A percentile compares a stretch with the other conserved stretches of the same genome.
These are phyloP conservation scores for Cheirogaleus medius DNA, from an alignment of 2,113 vertebrate species.

Conservation along the genomic window DNA sequence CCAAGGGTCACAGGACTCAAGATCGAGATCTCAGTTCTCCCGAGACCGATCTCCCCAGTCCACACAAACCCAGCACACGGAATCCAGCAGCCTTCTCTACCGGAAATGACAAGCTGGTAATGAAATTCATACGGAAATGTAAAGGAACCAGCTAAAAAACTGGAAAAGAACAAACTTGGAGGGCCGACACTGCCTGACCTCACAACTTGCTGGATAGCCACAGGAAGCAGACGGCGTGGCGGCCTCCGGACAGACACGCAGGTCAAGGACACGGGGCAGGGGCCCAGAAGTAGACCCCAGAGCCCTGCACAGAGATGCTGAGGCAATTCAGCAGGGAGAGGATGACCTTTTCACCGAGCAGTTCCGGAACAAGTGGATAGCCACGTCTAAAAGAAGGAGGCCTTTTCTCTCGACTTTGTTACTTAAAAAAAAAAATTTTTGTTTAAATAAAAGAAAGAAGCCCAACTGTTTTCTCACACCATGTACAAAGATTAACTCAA, in stretches of 20 bases:
- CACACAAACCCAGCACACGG: background rate
- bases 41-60: background rate
- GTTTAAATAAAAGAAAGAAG: background rate
- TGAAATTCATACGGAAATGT: background rate
- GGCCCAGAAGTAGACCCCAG: background rate
- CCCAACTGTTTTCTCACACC: background rate
- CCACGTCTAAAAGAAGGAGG: background rate
- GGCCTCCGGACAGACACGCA: rapidly evolving
- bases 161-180: too few species aligned
- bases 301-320: background rate
- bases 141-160: too few species aligned
- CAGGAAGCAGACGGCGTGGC: rapidly evolving
- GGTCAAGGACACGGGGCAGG: rapidly evolving
- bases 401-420: too few species aligned
- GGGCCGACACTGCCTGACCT: rapidly evolving
- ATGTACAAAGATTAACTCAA: background rate
- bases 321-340: background rate
- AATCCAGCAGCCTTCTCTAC: background rate
- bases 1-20: background rate
- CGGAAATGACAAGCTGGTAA: too few species aligned
- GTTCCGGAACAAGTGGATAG: background rate
- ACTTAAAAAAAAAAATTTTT: too few species aligned
- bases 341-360: background rate
- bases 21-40: background rate
- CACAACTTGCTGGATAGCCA: rapidly evolving